Percentiles rank a stretch among this genome's conserved stretches.
Conservation (phyloP, 35 echinoderm and acorn worm species). For the Acanthaster planci region DNA sequence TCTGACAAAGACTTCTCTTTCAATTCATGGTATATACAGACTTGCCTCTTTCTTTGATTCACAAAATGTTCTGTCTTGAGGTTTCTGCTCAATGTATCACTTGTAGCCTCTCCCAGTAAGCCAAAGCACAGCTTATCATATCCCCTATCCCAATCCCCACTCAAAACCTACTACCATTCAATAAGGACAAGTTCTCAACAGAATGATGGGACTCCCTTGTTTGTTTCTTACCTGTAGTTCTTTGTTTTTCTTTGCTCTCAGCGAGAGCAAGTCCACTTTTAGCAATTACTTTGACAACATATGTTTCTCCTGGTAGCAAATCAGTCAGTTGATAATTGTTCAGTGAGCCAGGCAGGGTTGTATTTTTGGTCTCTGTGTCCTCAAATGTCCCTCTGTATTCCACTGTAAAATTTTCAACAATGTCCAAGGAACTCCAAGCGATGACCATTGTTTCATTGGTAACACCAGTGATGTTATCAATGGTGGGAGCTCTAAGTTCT, state of each 20-base stretch:
- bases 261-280: not conserved
- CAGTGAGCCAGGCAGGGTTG: not conserved
- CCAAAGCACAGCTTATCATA: too few species aligned
- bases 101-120: too few species aligned
- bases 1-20: too few species aligned
- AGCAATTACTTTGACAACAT: not conserved
- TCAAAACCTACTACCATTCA: not conserved
- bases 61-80: too few species aligned
- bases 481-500: not conserved
- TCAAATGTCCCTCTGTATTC: not conserved
- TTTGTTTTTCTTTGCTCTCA: not conserved
- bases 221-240: not conserved
- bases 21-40: too few species aligned
- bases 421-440: not conserved
- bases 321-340: not conserved
- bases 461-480: not conserved
- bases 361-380: not conserved
- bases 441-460: slow-evolving; percentile 7
- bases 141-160: too few species aligned
- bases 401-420: not conserved
- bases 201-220: not conserved
- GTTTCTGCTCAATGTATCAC: too few species aligned
- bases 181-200: not conserved
- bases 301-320: not conserved
- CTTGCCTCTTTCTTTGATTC: too few species aligned